Base-by-base conservation (phyloP, 2,113 vertebrate genomes). In the Casuarius casuarius region DNA sequence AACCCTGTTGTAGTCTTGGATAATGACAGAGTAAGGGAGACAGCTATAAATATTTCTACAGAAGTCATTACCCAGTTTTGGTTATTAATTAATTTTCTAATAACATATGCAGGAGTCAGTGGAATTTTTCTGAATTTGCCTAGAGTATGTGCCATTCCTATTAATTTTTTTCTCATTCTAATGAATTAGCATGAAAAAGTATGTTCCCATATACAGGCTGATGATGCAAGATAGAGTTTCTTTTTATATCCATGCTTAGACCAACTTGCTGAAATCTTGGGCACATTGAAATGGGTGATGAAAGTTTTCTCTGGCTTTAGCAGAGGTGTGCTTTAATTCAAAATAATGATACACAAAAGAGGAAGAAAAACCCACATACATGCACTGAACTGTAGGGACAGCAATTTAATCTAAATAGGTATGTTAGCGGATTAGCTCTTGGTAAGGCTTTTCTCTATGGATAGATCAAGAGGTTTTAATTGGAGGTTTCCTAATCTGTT, bases 61-160 rank as follows among this genome's bases (percentile, higher is more conserved):
- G 61, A 86, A 88, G 29, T 89, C 38, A 79, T 89, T 87, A 78
- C 12, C 44, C 52, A 62, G 49, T 70, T 93, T 79, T 82, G 58
- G 52, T 92, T 92, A 82, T 84, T 87, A 84, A 91, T 84, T 92
- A 87, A 26, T 76, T 91, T 89, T 92, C 49, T 85, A 82, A 68
- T 94, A 44, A 82, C 73, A 7, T 62, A 75, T 76, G n/a, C 58
- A 92, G 44, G 62, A 94, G 71, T 31, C 87, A 42, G 66, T 87
- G 59, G 18, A 40, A 87, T 94, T 91, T 96, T 59, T 66, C 58
- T 90, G 52, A 65, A 89, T 96, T 89, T 94, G 51, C 51, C 40
- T 93, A 59, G 25, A 78, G 31, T 78, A 65, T 91, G 86, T 93
- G 49, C 42, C 44, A 84, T 84, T 89, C 66, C 40, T 82, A 46